Conservation (phyloP, 1,140 invertebrate genomes). For the Portunus trituberculatus region DNA sequence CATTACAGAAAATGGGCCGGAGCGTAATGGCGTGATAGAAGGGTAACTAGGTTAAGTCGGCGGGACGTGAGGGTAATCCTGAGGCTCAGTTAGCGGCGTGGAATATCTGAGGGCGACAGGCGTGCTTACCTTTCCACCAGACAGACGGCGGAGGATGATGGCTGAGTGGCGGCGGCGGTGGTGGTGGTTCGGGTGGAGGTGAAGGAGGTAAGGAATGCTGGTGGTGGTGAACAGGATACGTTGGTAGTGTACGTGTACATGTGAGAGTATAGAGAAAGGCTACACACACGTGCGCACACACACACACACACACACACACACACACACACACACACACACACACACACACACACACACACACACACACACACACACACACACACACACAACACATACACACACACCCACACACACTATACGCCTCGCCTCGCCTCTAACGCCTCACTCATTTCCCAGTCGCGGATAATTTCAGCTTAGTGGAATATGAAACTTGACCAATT, state of each 20-base stretch:
- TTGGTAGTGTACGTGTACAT: too few relatives aligned
- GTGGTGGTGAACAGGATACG: neutral
- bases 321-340: too few relatives aligned
- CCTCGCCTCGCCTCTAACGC: too few relatives aligned
- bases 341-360: neutral
- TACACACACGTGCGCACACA: too few relatives aligned
- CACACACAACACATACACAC: neutral
- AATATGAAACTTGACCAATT: too few relatives aligned
- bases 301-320: too few relatives aligned
- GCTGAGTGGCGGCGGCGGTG: neutral
- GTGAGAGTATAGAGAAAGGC: too few relatives aligned
- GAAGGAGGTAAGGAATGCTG: neutral
- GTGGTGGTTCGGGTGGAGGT: neutral
- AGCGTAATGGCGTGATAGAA: slow-evolving; percentile 1
- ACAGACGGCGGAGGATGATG: too few relatives aligned
- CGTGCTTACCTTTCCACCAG: neutral
- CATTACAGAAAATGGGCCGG: neutral
- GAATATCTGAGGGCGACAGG: neutral
- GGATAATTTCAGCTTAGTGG: too few relatives aligned
- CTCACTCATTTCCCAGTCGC: too few relatives aligned
- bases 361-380: neutral
- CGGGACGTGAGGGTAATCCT: neutral
- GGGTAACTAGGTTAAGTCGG: neutral
- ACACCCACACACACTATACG: neutral
- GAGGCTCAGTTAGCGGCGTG: neutral